These are phyloP conservation scores for Lytechinus variegatus DNA, from an alignment of 35 echinoderm and acorn worm genomes.

Conservation along the genomic window DNA sequence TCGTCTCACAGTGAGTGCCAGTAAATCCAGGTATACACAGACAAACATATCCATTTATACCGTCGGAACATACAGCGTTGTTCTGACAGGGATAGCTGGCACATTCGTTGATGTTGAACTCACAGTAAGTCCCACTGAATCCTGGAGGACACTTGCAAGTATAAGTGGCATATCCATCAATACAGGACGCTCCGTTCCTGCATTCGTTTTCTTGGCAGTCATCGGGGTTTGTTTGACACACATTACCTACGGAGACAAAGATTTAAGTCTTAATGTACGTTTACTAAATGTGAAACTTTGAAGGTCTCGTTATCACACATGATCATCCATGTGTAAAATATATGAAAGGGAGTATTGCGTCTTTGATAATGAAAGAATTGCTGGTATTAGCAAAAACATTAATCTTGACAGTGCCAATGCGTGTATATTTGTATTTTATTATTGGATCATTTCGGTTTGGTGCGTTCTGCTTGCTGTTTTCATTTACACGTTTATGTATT, in stretches of 20 bases:
- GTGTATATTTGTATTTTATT: no score
- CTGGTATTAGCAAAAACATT: no score
- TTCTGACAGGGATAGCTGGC: slow-evolving; percentile 66
- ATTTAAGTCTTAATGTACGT: neutral
- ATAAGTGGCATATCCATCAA: slow-evolving; percentile 57
- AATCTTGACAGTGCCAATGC: no score
- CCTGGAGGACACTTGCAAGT: slow-evolving; percentile 59
- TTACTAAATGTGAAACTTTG: neutral
- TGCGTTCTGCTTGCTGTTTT: no score
- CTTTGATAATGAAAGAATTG: no score
- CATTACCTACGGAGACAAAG: neutral
- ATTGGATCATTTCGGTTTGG: no score
- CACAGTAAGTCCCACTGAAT: slow-evolving; percentile 62
- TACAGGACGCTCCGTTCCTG: slow-evolving; percentile 62
- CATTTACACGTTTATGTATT: no score
- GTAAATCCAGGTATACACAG: slow-evolving; percentile 73
- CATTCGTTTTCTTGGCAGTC: slow-evolving; percentile 46
- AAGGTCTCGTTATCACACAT: neutral
- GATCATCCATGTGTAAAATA: no score
- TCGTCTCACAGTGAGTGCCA: slow-evolving; percentile 62
- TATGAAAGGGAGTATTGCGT: no score
- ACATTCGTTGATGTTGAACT: slow-evolving; percentile 73
- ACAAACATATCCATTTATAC: slow-evolving; percentile 58
- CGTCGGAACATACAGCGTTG: slow-evolving; percentile 64
- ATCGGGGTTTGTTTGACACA: slow-evolving; percentile 41